Evolutionary conservation across 2,797 vertebrate species (phyloP), one percentile per base, ranked within the genome.

Genomic region (Lagorchestes hirsutus): DNA sequence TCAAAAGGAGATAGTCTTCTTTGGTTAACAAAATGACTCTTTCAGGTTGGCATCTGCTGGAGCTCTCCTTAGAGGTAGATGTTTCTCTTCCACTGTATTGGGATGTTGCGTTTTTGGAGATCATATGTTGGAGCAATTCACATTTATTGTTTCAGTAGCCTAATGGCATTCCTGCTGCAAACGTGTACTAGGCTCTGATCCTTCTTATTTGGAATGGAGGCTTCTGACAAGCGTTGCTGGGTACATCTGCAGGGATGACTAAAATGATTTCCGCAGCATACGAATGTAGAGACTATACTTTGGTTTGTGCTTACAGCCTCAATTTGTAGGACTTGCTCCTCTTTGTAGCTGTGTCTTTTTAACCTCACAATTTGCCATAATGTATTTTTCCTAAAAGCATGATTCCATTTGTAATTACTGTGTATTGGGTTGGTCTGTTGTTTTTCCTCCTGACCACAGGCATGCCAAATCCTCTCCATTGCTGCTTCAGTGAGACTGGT

Each of bases 311-410:
- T 46, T 87, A 46, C 22, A 46, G 40, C 9, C 93, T 55, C 82
- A 94, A 9, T 56, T 93, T 95, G 58, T 27, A 90, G 55, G 90
- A 91, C 67, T 92, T 28, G 90, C 3, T 93, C 31, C 6, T 92
- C 0, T 96, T 24, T 91, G 14, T 62, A 92, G 67, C 40, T 46
- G 22, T 87, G 18, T 31, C 9, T 90, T 40, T 91, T 59, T 22
- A 56, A 16, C 82, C 6, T 40, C 40, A 87, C 74, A 87, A 24
- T 87, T 3, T 87, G 3, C 22, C 22, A 3, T 82, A 82, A 40
- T 40, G 18, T 87, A 40, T 87, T 46, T 87, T 87, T 40, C n/a
- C 67, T 46, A 82, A 82, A 67, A 82, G 6, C 1, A 0, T 82
- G n/a, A 22, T 82, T 50, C 74, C 40, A 27, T 87, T 87, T 87